phyloP scores from a whole-genome alignment of 2,888 invertebrate species.

The Lasioglossum marginatum region DNA sequence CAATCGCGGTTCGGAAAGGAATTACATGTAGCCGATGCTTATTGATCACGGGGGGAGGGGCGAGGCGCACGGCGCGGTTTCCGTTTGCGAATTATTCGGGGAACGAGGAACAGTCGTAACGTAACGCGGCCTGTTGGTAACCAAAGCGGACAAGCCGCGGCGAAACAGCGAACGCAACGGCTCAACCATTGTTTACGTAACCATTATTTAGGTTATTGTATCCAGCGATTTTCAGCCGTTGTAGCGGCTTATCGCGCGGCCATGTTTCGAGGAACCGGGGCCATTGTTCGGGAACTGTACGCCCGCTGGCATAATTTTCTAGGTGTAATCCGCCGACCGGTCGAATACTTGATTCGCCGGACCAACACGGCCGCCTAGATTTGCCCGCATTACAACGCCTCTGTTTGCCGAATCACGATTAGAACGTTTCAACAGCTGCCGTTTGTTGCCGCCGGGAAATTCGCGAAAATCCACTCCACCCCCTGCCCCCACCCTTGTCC shows the following conservation, averaged over 20 bases:
- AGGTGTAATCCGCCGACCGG: conserved; percentile 4
- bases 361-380: conserved; percentile 15
- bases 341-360: conserved; percentile 42
- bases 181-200: conserved; percentile 59
- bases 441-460: not conserved
- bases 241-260: conserved; percentile 39
- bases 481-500: not conserved
- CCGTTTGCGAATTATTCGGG: not conserved
- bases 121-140: not conserved
- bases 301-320: conserved; percentile 13
- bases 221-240: conserved; percentile 43
- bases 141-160: conserved; percentile 1
- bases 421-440: not conserved
- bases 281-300: conserved; percentile 42
- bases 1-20: not conserved
- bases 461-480: not conserved
- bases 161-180: conserved; percentile 35
- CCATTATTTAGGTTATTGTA: conserved; percentile 59
- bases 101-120: not conserved
- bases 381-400: conserved; percentile 27
- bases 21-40: not conserved
- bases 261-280: conserved; percentile 33
- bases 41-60: not conserved
- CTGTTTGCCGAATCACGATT: not conserved
- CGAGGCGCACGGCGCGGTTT: not conserved